These are phyloP conservation scores for Malthinus flaveolus DNA, from an alignment of 2,888 invertebrate genomes.

Conservation along the genomic window DNA sequence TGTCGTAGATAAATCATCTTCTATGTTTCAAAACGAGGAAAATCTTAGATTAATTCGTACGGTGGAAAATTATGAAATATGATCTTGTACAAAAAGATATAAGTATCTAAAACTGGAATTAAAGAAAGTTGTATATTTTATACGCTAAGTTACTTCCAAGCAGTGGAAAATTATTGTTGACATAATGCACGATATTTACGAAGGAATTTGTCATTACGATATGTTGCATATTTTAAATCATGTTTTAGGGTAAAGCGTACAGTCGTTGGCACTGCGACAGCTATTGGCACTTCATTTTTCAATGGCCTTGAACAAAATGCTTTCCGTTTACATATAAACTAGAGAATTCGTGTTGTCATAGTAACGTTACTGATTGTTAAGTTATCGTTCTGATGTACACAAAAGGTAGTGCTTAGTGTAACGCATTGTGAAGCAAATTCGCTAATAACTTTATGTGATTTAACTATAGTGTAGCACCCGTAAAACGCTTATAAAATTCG, in stretches of 20 bases:
- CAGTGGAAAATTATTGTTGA: constrained; percentile 31
- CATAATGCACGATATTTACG: constrained; percentile 32
- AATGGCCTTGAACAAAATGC: no score
- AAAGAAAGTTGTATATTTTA: constrained; percentile 12
- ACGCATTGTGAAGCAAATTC: no score
- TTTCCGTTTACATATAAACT: no score
- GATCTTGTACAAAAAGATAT: background rate
- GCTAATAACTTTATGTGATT: no score
- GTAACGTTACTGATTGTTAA: no score
- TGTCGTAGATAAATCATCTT: constrained; percentile 19
- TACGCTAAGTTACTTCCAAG: constrained; percentile 17
- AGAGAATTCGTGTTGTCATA: no score
- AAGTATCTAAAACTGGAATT: constrained; percentile 10
- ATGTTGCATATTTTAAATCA: background rate
- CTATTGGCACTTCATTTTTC: no score
- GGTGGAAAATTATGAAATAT: background rate
- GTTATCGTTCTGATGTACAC: no score
- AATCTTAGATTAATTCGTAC: background rate
- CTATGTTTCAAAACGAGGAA: background rate
- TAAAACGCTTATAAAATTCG: no score
- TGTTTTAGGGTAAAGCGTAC: background rate
- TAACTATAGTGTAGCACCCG: no score
- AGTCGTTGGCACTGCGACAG: no score
- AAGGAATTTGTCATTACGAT: constrained; percentile 6
- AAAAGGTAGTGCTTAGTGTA: no score